Evolutionary conservation across 1,140 invertebrate species (phyloP), one percentile per base, ranked within the genome.

Genomic region (Achroia grisella): DNA sequence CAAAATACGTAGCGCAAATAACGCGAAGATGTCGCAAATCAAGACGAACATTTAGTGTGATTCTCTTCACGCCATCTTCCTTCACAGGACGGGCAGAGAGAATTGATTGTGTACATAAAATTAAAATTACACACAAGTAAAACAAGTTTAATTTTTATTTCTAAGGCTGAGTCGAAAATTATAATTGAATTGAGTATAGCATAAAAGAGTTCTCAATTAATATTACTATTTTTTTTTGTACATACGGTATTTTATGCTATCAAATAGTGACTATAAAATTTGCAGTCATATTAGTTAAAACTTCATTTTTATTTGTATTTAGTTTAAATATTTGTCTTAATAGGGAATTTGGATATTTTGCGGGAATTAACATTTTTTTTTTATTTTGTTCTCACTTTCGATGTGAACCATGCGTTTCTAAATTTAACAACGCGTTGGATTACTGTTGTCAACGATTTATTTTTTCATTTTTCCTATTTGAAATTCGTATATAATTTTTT

Each of bases 401-500:
- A 17, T 37, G 10, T 5, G 14, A 4, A 15, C 17, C 17, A n/a
- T 10, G 1, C 8, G 15, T 37, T 37, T 17, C 35, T 15, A 37
- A 37, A 37, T 37, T 37, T 4, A 15, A 23, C 17, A n/a, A 17
- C 13, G 35, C 35, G 35, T 15, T 15, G 35, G 15, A 23, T 2
- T 3, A 23, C n/a, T n/a, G n/a, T 35, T 35, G 33, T 35, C n/a
- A n/a, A 35, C 17, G 33, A 35, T 35, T 13, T 1, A 42, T 48
- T 42, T n/a, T 43, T 32, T 15, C 12, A 15, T 27, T 34, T 34
- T 41, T 35, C 23, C 10, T 14, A 14, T 36, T 51, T 28, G 13
- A 36, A 43, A 33, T 44, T 59, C 15, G 58, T 56, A 65, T 68
- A 48, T 44, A 58, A 62, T 64, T 58, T 56, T 69, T 66, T 72